Conservation (phyloP, 2,797 vertebrate genomes). For the Spinus olivaceus region DNA sequence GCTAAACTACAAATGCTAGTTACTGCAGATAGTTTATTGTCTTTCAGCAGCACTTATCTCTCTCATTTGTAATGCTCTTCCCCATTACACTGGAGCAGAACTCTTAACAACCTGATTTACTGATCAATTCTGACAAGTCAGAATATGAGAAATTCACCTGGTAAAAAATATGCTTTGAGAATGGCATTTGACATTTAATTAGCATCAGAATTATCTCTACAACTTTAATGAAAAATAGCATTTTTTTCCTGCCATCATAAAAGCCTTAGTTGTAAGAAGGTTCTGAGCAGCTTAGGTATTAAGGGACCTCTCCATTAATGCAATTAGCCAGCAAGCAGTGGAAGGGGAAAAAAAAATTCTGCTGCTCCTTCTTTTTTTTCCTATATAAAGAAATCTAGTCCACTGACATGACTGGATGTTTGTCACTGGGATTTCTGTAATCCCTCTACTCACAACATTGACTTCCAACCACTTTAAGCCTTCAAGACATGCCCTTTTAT, state of each 20-base stretch:
- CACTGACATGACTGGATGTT: neutral
- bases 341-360: neutral
- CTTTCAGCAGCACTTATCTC: neutral
- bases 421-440: neutral
- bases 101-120: neutral
- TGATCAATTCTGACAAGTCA: neutral
- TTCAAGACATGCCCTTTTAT: neutral
- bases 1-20: neutral
- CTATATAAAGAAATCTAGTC: neutral
- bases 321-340: neutral
- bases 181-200: neutral
- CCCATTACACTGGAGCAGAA: neutral
- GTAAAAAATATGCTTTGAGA: neutral
- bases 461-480: neutral
- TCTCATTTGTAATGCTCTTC: neutral
- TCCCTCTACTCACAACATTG: neutral
- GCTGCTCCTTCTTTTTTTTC: neutral
- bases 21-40: neutral
- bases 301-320: neutral
- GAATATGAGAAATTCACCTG: neutral
- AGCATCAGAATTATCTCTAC: neutral
- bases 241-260: neutral
- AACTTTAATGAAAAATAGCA: neutral
- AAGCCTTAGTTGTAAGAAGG: neutral
- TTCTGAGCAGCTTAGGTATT: neutral